Evolutionary conservation across 2,113 vertebrate genomes (phyloP).

Genomic region (Coregonus clupeaformis): DNA sequence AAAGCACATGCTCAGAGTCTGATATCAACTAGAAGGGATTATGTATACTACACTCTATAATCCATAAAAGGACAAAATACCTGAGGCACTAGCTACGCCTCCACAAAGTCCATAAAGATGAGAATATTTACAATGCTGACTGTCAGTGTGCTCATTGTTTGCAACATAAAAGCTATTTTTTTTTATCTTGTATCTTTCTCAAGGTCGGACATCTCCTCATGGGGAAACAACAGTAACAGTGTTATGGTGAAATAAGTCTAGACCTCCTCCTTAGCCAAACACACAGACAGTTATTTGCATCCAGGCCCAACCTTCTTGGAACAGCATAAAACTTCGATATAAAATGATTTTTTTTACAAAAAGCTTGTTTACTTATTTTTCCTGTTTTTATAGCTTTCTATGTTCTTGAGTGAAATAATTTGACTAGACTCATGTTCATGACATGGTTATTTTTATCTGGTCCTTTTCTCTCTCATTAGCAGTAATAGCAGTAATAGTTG

Average conservation of each 20-base stretch:
- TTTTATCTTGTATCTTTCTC: slow-evolving; percentile 40
- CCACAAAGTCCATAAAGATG: slow-evolving; percentile 36
- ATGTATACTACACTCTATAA: slow-evolving; percentile 43
- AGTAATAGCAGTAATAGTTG: background rate
- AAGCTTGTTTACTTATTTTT: slow-evolving; percentile 24
- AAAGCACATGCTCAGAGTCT: background rate
- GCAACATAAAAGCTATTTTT: slow-evolving; percentile 30
- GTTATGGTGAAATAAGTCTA: slow-evolving; percentile 27
- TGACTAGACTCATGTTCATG: slow-evolving; percentile 15
- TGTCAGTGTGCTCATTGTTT: slow-evolving; percentile 20
- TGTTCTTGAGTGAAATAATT: slow-evolving; percentile 17
- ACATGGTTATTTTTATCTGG: background rate
- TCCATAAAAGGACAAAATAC: slow-evolving; percentile 55
- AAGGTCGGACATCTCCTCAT: slow-evolving; percentile 38
- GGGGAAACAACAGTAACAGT: slow-evolving; percentile 4
- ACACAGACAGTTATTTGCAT: slow-evolving; percentile 18
- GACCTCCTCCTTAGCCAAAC: slow-evolving; percentile 1
- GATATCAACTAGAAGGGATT: slow-evolving; percentile 47
- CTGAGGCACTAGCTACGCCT: slow-evolving; percentile 36
- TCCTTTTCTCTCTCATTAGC: background rate
- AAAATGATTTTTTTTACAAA: background rate
- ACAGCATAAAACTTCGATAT: slow-evolving; percentile 8
- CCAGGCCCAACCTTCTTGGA: background rate
- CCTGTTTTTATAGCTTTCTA: slow-evolving; percentile 19
- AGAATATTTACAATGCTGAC: slow-evolving; percentile 19